Conservation (phyloP, 2,113 vertebrate genomes). For the Thymallus thymallus region DNA sequence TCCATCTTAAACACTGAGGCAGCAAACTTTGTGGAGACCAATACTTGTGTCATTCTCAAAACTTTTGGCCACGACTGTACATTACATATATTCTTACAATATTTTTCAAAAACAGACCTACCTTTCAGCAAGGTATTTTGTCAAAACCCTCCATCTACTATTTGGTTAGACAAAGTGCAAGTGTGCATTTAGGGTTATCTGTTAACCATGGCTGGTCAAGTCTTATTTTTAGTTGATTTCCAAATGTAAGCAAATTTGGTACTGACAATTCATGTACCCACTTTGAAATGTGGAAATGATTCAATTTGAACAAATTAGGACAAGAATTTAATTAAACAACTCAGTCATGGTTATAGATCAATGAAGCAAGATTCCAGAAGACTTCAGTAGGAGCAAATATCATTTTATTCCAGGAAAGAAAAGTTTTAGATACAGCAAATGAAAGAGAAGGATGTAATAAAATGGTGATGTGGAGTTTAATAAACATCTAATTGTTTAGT, state of each 20-base stretch:
- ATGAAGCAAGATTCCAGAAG: constrained; percentile 16
- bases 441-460: constrained; percentile 42
- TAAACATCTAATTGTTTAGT: constrained; percentile 43
- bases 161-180: constrained; percentile 79
- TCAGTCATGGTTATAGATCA: neutral
- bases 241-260: neutral
- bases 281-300: neutral
- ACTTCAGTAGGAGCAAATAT: constrained; percentile 47
- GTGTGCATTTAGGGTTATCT: constrained; percentile 66
- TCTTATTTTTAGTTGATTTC: neutral
- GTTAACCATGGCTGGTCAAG: constrained; percentile 64
- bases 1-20: too few relatives aligned
- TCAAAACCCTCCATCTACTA: constrained; percentile 52
- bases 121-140: constrained; percentile 45
- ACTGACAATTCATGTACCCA: neutral
- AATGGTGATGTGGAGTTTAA: constrained; percentile 30
- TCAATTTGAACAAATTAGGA: too few relatives aligned
- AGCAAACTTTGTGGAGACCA: too few relatives aligned
- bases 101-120: constrained; percentile 33
- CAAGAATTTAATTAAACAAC: too few relatives aligned
- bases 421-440: constrained; percentile 47
- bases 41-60: too few relatives aligned
- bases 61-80: too few relatives aligned
- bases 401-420: constrained; percentile 65
- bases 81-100: neutral